Evolutionary conservation across 2,888 invertebrate genomes (phyloP).

Genomic region (Hypselothyrea guttata): DNA sequence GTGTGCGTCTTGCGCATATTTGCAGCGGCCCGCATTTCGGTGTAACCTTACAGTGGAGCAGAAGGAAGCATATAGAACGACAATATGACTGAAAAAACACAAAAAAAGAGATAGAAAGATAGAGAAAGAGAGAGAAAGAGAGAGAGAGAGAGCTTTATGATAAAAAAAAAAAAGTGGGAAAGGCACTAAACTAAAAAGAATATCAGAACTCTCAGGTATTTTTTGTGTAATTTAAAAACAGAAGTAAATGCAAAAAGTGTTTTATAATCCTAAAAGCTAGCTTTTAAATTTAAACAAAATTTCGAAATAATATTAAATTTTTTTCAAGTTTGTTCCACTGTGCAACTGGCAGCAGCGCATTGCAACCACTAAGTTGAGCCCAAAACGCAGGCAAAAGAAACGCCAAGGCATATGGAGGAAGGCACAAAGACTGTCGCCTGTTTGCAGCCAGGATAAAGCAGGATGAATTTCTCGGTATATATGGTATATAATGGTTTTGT

Average conservation of each 20-base stretch:
- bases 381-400: conserved; percentile 26
- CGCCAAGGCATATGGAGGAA: conserved; percentile 11
- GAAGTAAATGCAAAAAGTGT: too few species aligned
- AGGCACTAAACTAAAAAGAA: conserved; percentile 18
- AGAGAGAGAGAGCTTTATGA: too few species aligned
- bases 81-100: neutral
- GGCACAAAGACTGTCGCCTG: conserved; percentile 24
- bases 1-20: conserved; percentile 22
- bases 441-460: conserved; percentile 39
- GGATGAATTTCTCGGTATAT: conserved; percentile 9
- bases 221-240: too few species aligned
- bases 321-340: conserved; percentile 17
- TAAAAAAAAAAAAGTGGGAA: conserved; percentile 8
- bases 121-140: conserved; percentile 4
- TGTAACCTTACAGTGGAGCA: conserved; percentile 57
- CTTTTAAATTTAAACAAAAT: neutral
- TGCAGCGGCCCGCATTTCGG: conserved; percentile 55
- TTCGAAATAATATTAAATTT: too few species aligned
- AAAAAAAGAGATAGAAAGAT: neutral
- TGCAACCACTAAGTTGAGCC: conserved; percentile 12
- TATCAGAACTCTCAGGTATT: too few species aligned
- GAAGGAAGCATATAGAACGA: conserved; percentile 14
- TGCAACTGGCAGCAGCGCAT: conserved; percentile 14
- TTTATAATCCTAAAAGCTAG: too few species aligned
- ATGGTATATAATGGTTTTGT: conserved; percentile 43